Evolutionary conservation across 2,888 invertebrate genomes (phyloP).

Genomic region (Phaonia tiefii): DNA sequence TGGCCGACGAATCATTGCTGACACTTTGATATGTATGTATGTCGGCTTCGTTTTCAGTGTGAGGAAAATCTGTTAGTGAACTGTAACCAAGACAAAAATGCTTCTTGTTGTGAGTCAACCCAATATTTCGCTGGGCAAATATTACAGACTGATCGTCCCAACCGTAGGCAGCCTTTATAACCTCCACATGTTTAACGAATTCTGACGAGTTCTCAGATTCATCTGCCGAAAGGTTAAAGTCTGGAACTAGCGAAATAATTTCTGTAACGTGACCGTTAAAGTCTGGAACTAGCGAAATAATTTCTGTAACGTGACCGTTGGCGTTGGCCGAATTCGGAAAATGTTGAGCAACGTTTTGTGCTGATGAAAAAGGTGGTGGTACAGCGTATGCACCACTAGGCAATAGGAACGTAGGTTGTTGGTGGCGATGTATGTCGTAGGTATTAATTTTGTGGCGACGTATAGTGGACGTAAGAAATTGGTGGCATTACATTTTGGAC

Average conservation of each 20-base stretch:
- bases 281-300: too few relatives aligned
- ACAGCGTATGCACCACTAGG: background rate
- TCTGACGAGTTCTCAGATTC: constrained; percentile 38
- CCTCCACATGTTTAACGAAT: constrained; percentile 34
- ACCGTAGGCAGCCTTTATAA: constrained; percentile 47
- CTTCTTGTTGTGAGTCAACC: constrained; percentile 46
- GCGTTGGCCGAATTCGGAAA: too few relatives aligned
- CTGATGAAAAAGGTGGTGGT: background rate
- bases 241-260: too few relatives aligned
- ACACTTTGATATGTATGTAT: constrained; percentile 58
- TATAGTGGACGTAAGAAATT: background rate
- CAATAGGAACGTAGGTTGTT: background rate
- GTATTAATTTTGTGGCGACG: background rate
- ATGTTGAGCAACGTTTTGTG: background rate
- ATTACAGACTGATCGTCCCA: constrained; percentile 52
- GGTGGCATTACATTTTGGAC: too few relatives aligned
- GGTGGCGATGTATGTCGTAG: background rate
- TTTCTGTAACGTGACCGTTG: too few relatives aligned
- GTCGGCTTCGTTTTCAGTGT: constrained; percentile 23
- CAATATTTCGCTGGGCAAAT: constrained; percentile 51
- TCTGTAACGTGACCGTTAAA: too few relatives aligned
- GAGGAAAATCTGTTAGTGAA: constrained; percentile 44
- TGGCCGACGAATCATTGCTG: constrained; percentile 26
- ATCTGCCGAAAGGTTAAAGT: constrained; percentile 43
- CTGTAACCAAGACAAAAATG: too few relatives aligned